Base-by-base conservation (phyloP, 2,797 vertebrate species). In the Phalanger gymnotis region DNA sequence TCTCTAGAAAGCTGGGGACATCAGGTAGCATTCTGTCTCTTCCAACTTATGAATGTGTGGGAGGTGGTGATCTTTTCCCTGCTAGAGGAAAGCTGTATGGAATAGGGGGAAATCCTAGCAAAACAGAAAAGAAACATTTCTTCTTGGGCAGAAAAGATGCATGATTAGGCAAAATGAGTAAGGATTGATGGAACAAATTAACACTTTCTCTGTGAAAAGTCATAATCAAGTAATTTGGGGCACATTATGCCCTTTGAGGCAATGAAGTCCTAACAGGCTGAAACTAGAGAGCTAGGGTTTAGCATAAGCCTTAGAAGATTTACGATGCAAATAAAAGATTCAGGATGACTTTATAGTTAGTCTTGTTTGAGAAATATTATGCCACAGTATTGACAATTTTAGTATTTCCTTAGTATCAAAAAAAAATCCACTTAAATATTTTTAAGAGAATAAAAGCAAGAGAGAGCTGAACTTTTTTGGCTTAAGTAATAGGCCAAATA, bases 11-110 rank as follows among this genome's bases (percentile, higher is more conserved):
- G 47, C 40, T 9, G 81, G 54, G 34, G 30, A 28, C 27, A 13
- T 16, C 54, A 7, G 52, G n/a, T 5, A 3, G 25, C 27, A 34
- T 53, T 55, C 55, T 7, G 3, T 0, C 1, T 3, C 19, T 0
- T 40, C 13, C 4, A 16, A 0, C 19, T 27, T 27, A 22, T 25
- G 55, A 90, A 10, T 34, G 19, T 14, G 0, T 0, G n/a, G 56
- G 92, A n/a, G 90, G 54, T 61, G 12, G 47, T 90, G 89, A 2
- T 0, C 28, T 27, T 90, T 93, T 54, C 81, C 27, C 12, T 40
- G 34, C 22, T 53, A 12, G 0, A 55, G 53, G 54, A 73, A 13
- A 5, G 0, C 30, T 0, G 0, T 4, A 28, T 7, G 66, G 7
- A 51, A 14, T 12, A 5, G 12, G 1, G 51, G 56, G 34, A 28